A percentile compares a stretch with the other conserved stretches of the same genome.
These are phyloP conservation scores for Acrocephalus kingi DNA, from an alignment of 2,113 vertebrate genomes.

Conservation along the genomic window DNA sequence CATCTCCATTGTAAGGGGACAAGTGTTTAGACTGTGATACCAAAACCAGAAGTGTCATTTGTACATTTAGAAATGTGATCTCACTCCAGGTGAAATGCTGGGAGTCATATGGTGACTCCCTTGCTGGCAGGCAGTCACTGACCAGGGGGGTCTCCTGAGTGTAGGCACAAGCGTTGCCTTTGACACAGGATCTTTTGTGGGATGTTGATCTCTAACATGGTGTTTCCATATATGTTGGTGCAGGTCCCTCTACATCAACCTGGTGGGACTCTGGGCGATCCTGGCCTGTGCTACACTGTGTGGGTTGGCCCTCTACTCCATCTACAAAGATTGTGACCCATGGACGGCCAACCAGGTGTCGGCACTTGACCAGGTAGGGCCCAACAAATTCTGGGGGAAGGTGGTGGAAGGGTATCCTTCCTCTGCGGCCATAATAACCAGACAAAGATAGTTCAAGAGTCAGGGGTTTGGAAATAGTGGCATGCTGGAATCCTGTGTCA, in stretches of 20 bases:
- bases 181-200: background rate
- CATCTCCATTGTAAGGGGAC: background rate
- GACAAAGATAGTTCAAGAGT: background rate
- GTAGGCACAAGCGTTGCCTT: rapidly evolving
- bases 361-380: conserved; percentile 86
- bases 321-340: conserved; percentile 91
- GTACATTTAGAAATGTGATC: background rate
- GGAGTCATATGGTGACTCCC: background rate
- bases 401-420: background rate
- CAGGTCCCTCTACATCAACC: conserved; percentile 91
- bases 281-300: conserved; percentile 79
- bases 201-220: background rate
- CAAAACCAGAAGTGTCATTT: background rate
- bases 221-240: background rate
- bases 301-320: conserved; percentile 87
- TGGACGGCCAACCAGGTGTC: conserved; percentile 82
- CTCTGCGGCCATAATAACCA: background rate
- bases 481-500: rapidly evolving
- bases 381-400: background rate
- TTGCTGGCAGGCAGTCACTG: rapidly evolving
- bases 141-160: rapidly evolving
- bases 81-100: background rate
- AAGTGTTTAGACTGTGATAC: background rate
- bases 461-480: background rate
- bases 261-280: conserved; percentile 87